A percentile compares a stretch with the other conserved stretches of the same genome.
Evolutionary conservation across 2,797 vertebrate genomes (phyloP).

Genomic region (Melanotaenia maccullochi): DNA sequence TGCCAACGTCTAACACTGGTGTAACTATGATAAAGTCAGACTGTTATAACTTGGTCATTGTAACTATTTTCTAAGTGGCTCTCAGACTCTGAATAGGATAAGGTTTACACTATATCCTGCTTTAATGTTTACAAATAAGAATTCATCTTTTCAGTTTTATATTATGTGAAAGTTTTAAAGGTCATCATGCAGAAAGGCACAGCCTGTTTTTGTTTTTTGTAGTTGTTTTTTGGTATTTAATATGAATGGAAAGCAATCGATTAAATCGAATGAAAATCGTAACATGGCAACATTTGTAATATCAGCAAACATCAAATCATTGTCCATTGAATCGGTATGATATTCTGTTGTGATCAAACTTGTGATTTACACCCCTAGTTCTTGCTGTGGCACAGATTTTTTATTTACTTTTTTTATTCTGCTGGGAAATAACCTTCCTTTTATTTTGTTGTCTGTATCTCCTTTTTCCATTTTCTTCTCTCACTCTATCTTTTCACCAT

Average conservation of each 20-base stretch:
- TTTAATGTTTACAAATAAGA: not conserved
- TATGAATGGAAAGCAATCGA: not conserved
- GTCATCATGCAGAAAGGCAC: not conserved
- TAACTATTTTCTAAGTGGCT: not conserved
- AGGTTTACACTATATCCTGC: not conserved
- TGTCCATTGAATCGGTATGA: not conserved
- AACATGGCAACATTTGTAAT: not conserved
- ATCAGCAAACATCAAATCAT: not conserved
- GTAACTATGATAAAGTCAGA: not conserved
- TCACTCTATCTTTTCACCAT: not conserved
- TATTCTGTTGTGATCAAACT: not conserved
- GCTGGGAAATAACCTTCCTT: constrained; percentile 18
- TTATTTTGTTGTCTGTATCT: constrained; percentile 7
- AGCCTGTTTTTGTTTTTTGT: not conserved
- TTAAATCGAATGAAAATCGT: not conserved
- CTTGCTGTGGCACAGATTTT: constrained; percentile 6
- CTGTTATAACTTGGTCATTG: not conserved
- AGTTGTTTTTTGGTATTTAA: not conserved
- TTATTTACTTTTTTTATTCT: not conserved
- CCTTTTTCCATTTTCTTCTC: not conserved
- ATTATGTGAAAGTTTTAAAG: not conserved
- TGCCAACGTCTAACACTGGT: not conserved
- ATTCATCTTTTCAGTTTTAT: not conserved
- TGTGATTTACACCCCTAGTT: constrained; percentile 3
- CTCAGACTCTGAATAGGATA: not conserved